These are phyloP conservation scores for Vulpes ferrilata DNA, from an alignment of 2,113 vertebrate species.

Conservation along the genomic window DNA sequence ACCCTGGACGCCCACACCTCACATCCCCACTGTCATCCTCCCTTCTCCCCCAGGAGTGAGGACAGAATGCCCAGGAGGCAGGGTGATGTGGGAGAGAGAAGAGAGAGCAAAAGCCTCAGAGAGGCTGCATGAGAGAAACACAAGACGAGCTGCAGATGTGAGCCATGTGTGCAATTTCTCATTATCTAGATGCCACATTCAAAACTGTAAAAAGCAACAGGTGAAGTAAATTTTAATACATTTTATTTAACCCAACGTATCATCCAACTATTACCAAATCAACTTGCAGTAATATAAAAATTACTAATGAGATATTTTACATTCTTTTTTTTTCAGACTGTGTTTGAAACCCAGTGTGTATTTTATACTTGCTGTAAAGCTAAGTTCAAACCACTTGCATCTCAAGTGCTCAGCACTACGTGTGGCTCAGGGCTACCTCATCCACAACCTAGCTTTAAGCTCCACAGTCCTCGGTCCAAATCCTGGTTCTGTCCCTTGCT, in stretches of 20 bases:
- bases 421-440: not conserved
- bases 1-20: too few species aligned
- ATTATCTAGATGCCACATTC: not conserved
- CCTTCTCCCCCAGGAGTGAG: too few species aligned
- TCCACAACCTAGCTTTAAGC: not conserved
- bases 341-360: not conserved
- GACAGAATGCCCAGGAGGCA: not conserved
- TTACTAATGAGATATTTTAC: not conserved
- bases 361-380: not conserved
- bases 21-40: too few species aligned
- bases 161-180: not conserved
- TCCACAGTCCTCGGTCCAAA: not conserved
- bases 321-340: not conserved
- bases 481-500: too few species aligned
- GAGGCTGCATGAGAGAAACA: not conserved
- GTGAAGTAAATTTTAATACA: not conserved
- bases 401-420: not conserved
- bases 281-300: not conserved
- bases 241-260: not conserved
- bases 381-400: too few species aligned
- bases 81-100: not conserved
- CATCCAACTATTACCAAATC: not conserved
- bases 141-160: accelerated
- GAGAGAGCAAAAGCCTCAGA: not conserved
- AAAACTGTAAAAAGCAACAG: not conserved